These are phyloP conservation scores for Hypercompe scribonia DNA, from an alignment of 2,888 invertebrate genomes.

Conservation along the genomic window DNA sequence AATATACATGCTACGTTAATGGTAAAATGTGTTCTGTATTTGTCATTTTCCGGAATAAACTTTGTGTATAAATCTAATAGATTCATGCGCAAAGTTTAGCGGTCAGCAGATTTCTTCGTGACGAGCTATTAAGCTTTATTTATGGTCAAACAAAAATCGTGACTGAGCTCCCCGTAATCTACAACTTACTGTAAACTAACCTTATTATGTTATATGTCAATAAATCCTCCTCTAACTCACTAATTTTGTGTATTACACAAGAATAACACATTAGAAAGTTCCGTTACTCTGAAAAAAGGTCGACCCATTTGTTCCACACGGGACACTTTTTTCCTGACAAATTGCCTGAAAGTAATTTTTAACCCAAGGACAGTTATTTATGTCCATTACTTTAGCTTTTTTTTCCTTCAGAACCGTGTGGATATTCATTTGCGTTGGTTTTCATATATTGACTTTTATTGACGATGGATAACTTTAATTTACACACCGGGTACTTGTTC, in stretches of 20 bases:
- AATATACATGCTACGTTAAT: background rate
- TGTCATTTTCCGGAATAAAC: constrained; percentile 23
- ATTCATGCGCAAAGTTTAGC: constrained; percentile 46
- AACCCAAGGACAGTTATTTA: constrained; percentile 80
- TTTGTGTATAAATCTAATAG: constrained; percentile 45
- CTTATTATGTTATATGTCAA: constrained; percentile 49
- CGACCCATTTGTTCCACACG: constrained; percentile 74
- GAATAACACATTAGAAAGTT: constrained; percentile 77
- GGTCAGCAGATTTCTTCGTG: constrained; percentile 19
- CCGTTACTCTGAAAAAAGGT: constrained; percentile 77
- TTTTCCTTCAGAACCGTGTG: constrained; percentile 53
- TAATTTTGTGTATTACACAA: constrained; percentile 60
- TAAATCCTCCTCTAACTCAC: constrained; percentile 48
- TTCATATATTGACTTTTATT: background rate
- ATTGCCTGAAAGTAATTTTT: constrained; percentile 84
- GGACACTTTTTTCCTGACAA: constrained; percentile 81
- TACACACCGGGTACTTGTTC: background rate
- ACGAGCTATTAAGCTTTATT: constrained; percentile 11
- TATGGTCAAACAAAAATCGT: constrained; percentile 41
- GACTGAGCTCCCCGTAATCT: constrained; percentile 35
- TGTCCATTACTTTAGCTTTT: constrained; percentile 74
- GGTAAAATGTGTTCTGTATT: background rate
- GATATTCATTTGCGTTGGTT: constrained; percentile 44
- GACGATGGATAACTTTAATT: background rate
- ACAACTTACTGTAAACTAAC: constrained; percentile 40